These are phyloP conservation scores for Phataginus tricuspis DNA, from an alignment of 2,797 vertebrate genomes.

Conservation along the genomic window DNA sequence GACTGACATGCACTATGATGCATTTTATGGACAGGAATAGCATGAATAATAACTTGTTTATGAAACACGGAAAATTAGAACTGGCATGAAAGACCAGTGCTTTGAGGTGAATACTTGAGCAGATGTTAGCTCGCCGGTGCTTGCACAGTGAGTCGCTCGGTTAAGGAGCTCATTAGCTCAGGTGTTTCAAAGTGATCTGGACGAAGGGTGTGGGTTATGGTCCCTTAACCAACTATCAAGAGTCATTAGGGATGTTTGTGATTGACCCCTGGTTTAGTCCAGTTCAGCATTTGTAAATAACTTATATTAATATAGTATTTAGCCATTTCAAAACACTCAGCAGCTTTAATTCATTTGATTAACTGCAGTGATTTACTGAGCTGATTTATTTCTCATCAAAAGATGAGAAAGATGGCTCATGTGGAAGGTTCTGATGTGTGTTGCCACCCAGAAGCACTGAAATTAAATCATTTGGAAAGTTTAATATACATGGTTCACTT, in stretches of 20 bases:
- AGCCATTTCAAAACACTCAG: not conserved
- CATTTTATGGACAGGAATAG: slow-evolving; percentile 53
- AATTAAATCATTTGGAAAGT: not conserved
- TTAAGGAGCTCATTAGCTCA: not conserved
- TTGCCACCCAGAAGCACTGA: not conserved
- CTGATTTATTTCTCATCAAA: not conserved
- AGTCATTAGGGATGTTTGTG: not conserved
- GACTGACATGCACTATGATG: not conserved
- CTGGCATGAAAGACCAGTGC: not conserved
- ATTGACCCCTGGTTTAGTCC: not conserved
- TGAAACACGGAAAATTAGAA: slow-evolving; percentile 52
- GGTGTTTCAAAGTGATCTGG: not conserved
- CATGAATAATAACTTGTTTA: slow-evolving; percentile 58
- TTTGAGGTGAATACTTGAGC: slow-evolving; percentile 62
- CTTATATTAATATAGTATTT: not conserved
- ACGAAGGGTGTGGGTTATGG: not conserved
- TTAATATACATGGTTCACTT: slow-evolving; percentile 33
- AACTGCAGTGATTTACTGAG: not conserved
- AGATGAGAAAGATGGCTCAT: not conserved
- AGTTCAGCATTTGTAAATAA: not conserved
- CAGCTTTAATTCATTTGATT: not conserved
- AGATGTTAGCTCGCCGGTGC: slow-evolving; percentile 37
- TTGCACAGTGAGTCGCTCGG: not conserved
- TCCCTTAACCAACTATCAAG: not conserved
- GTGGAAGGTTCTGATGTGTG: not conserved